phyloP scores from a whole-genome alignment of 1,140 invertebrate genomes.

The Ceratitis capitata region DNA sequence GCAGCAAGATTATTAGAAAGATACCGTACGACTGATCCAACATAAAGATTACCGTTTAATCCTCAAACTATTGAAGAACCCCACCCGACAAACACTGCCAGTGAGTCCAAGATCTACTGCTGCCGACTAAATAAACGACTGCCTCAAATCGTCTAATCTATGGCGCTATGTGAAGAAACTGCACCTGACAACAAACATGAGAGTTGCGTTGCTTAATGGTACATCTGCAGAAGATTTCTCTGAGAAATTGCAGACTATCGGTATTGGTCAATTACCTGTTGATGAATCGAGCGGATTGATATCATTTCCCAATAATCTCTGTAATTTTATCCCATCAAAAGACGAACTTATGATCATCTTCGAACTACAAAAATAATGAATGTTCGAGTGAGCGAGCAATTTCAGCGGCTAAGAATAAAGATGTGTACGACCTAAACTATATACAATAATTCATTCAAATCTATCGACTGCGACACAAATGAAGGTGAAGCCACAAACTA shows the following conservation, averaged over 20 bases:
- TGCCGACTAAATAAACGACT: slow-evolving; percentile 43
- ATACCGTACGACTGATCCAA: slow-evolving; percentile 68
- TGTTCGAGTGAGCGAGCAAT: slow-evolving; percentile 60
- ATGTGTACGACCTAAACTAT: slow-evolving; percentile 54
- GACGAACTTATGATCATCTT: slow-evolving; percentile 49
- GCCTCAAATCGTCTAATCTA: slow-evolving; percentile 42
- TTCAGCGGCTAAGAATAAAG: no score
- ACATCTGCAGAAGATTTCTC: slow-evolving; percentile 55
- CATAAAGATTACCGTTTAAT: slow-evolving; percentile 57
- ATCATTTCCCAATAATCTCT: slow-evolving; percentile 51
- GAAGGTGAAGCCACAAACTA: slow-evolving; percentile 51
- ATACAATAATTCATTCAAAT: no score
- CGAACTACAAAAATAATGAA: slow-evolving; percentile 61
- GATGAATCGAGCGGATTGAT: slow-evolving; percentile 11
- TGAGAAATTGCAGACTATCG: slow-evolving; percentile 58
- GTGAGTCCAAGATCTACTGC: slow-evolving; percentile 44
- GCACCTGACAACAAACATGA: no score
- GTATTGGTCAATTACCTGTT: slow-evolving; percentile 61
- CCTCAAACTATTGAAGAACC: slow-evolving; percentile 53
- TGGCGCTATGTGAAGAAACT: no score
- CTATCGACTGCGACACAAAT: no score
- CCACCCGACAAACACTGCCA: slow-evolving; percentile 51
- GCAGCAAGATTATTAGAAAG: slow-evolving; percentile 66
- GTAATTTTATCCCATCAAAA: slow-evolving; percentile 51
- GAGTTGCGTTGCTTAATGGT: slow-evolving; percentile 45